These are phyloP conservation scores for Neogale vison DNA, from an alignment of 2,113 vertebrate species.

Conservation along the genomic window DNA sequence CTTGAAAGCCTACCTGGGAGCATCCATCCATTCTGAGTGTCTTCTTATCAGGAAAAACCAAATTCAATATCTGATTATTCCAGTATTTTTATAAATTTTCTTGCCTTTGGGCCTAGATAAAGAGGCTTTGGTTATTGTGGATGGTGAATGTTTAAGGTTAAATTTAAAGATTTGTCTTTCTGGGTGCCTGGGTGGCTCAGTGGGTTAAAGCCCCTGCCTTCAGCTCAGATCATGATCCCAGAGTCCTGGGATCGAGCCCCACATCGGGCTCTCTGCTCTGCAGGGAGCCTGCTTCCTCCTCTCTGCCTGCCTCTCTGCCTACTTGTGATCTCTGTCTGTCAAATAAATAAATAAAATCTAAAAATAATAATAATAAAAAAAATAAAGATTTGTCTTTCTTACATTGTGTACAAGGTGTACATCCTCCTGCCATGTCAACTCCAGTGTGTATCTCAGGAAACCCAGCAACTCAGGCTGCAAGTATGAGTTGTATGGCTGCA, in stretches of 20 bases:
- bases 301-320: too few relatives aligned
- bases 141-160: background rate
- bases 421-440: conserved; percentile 85
- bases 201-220: too few relatives aligned
- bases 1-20: background rate
- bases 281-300: too few relatives aligned
- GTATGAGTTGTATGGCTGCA: conserved; percentile 87
- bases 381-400: background rate
- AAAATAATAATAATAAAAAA: too few relatives aligned
- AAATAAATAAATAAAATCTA: too few relatives aligned
- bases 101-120: background rate
- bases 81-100: background rate
- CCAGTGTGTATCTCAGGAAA: conserved; percentile 83
- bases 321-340: too few relatives aligned
- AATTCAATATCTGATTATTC: background rate
- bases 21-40: background rate
- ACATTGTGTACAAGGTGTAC: conserved; percentile 82
- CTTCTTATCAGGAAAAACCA: background rate
- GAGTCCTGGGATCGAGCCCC: too few relatives aligned
- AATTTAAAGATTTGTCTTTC: background rate
- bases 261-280: too few relatives aligned
- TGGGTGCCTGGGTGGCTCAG: too few relatives aligned
- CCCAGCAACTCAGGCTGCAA: conserved; percentile 76
- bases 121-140: background rate
- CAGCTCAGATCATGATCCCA: too few relatives aligned